Evolutionary conservation across 2,797 vertebrate species (phyloP).

Genomic region (Spinus olivaceus): DNA sequence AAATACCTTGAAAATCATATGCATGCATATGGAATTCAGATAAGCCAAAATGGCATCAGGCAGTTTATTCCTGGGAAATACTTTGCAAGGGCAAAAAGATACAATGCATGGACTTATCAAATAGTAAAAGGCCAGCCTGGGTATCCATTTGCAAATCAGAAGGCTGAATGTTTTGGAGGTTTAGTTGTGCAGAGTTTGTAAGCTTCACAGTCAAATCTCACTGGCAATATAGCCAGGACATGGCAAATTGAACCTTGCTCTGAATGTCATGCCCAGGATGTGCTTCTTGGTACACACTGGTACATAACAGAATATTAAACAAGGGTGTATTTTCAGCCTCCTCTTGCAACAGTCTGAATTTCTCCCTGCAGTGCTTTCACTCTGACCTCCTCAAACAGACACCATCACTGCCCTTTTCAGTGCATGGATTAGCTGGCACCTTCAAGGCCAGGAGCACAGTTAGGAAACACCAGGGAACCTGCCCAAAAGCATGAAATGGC

Average conservation of each 20-base stretch:
- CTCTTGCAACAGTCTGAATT: neutral
- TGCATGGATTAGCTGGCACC: neutral
- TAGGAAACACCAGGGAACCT: neutral
- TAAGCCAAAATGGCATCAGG: neutral
- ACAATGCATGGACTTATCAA: neutral
- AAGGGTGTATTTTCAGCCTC: neutral
- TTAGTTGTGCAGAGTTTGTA: neutral
- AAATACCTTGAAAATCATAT: neutral
- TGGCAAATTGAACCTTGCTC: neutral
- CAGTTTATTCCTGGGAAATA: neutral
- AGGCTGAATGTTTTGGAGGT: neutral
- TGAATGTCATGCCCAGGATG: neutral
- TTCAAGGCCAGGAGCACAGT: neutral
- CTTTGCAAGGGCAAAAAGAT: neutral
- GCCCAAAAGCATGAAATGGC: neutral
- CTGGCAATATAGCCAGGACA: neutral
- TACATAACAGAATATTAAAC: neutral
- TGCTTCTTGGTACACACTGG: neutral
- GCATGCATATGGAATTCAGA: neutral
- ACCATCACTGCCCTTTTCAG: neutral
- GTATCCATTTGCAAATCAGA: neutral
- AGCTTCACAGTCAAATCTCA: neutral
- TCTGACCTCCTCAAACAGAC: neutral
- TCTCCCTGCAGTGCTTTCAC: neutral
- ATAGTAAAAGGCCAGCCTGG: neutral